Conservation (phyloP, 2,888 invertebrate species). For the Heliconius sara region DNA sequence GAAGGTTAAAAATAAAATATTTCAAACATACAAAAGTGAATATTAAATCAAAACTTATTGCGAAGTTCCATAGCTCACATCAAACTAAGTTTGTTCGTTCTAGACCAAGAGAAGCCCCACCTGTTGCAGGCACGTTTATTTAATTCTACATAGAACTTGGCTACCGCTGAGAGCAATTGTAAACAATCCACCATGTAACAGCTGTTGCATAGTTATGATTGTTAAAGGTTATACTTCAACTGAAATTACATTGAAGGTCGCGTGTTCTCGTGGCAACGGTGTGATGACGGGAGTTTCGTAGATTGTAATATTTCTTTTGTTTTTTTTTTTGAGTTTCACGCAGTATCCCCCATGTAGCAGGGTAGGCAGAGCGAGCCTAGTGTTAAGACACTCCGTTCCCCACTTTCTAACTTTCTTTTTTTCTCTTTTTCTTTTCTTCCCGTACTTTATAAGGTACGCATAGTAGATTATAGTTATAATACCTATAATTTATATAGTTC, state of each 20-base stretch:
- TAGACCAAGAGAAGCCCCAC: slow-evolving; percentile 32
- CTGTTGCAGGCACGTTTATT: slow-evolving; percentile 37
- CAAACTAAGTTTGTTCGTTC: slow-evolving; percentile 22
- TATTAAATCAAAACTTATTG: neutral
- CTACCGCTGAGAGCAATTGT: slow-evolving; percentile 18
- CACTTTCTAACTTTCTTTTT: neutral
- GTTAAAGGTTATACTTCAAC: slow-evolving; percentile 28
- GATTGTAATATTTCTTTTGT: neutral
- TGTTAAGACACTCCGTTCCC: neutral
- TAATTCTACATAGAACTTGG: slow-evolving; percentile 39
- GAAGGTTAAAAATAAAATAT: neutral
- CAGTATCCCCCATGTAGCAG: neutral
- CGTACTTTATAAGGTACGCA: no score
- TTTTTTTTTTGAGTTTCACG: neutral
- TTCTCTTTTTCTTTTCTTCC: no score
- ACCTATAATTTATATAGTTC: no score
- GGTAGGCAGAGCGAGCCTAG: neutral
- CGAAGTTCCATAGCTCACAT: slow-evolving; percentile 3
- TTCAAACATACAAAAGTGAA: neutral
- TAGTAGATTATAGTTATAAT: no score
- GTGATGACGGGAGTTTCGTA: neutral
- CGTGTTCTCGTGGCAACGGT: slow-evolving; percentile 2
- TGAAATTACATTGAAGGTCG: slow-evolving; percentile 34
- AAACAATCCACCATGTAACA: slow-evolving; percentile 22
- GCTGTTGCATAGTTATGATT: slow-evolving; percentile 40